A percentile compares a stretch with the other conserved stretches of the same genome.
Evolutionary conservation across 1,140 invertebrate species (phyloP).

Genomic region (Drosophila willistoni): DNA sequence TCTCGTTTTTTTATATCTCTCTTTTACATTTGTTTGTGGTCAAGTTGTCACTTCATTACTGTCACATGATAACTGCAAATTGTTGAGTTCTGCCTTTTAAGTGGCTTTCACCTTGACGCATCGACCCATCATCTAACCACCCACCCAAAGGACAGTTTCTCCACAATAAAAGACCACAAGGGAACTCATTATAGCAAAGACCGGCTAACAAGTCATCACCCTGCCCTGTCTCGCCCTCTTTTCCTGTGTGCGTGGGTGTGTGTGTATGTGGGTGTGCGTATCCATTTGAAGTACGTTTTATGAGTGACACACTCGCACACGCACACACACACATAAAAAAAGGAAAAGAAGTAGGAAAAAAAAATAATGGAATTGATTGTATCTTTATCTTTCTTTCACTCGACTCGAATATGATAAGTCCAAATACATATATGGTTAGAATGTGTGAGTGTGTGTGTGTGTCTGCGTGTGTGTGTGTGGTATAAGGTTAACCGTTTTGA

Average conservation of each 20-base stretch:
- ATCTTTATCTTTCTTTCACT: constrained; percentile 15
- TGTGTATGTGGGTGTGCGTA: constrained; percentile 22
- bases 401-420: constrained; percentile 2
- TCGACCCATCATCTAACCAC: not conserved
- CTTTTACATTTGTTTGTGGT: constrained; percentile 26
- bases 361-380: constrained; percentile 9
- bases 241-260: not conserved
- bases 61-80: constrained; percentile 64
- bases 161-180: constrained; percentile 41
- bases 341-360: not conserved
- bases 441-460: too few relatives aligned
- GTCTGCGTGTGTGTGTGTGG: too few relatives aligned
- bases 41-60: constrained; percentile 62
- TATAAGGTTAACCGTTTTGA: not conserved
- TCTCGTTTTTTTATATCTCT: constrained; percentile 11
- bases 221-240: not conserved
- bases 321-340: not conserved
- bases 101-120: constrained; percentile 57
- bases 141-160: constrained; percentile 37
- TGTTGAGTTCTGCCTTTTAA: constrained; percentile 57
- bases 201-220: constrained; percentile 48
- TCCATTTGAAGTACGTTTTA: constrained; percentile 57
- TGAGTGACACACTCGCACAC: constrained; percentile 33
- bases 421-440: not conserved
- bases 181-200: constrained; percentile 61